Conservation (phyloP, 2,797 vertebrate species). For the Limnodromus scolopaceus region DNA sequence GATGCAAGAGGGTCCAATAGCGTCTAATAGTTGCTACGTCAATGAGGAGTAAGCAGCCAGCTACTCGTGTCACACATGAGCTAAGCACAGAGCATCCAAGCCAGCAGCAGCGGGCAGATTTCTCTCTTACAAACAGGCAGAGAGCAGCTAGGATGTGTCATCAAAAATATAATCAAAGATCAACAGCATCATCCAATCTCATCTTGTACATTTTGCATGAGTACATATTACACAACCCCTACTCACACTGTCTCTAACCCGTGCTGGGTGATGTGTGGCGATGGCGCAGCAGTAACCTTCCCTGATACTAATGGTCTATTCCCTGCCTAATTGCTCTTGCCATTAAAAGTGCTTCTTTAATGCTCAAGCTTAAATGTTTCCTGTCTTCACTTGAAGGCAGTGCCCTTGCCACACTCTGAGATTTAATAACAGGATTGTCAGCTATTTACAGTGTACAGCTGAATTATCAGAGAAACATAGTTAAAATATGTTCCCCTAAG, state of each 20-base stretch:
- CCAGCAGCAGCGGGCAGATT: slow-evolving; percentile 10
- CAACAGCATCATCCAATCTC: slow-evolving; percentile 9
- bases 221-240: slow-evolving; percentile 13
- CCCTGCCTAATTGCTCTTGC: neutral
- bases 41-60: slow-evolving; percentile 19
- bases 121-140: slow-evolving; percentile 28
- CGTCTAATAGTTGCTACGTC: neutral
- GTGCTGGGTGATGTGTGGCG: neutral
- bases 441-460: slow-evolving; percentile 33
- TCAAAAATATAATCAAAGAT: slow-evolving; percentile 62
- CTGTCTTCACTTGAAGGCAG: neutral
- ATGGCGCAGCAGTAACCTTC: neutral
- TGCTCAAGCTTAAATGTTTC: slow-evolving; percentile 23
- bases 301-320: neutral
- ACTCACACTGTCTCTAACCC: neutral
- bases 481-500: slow-evolving; percentile 54
- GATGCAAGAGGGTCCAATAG: slow-evolving; percentile 35
- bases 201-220: neutral
- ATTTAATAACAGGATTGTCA: slow-evolving; percentile 57
- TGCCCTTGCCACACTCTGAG: slow-evolving; percentile 34
- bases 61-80: slow-evolving; percentile 29
- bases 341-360: slow-evolving; percentile 3
- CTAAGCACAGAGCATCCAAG: slow-evolving; percentile 33
- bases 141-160: slow-evolving; percentile 64
- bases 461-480: slow-evolving; percentile 56